Conservation (phyloP, 2,888 invertebrate genomes). For the Norana najaformis region DNA sequence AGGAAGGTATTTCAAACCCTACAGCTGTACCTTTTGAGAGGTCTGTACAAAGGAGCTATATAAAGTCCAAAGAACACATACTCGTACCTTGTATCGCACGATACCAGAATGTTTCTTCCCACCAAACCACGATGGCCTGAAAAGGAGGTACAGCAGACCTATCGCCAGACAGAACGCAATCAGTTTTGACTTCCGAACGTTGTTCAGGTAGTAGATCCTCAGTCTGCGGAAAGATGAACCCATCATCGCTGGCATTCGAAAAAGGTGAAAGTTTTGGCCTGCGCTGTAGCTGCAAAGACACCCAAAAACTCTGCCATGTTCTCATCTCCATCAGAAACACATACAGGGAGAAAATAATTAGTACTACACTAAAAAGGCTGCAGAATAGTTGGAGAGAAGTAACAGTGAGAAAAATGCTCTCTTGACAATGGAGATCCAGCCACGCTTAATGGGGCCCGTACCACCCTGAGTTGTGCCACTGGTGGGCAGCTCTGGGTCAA, state of each 20-base stretch:
- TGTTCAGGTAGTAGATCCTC: conserved; percentile 37
- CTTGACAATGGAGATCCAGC: background rate
- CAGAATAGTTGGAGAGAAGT: background rate
- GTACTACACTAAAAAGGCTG: background rate
- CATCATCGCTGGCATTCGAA: background rate
- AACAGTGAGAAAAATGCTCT: background rate
- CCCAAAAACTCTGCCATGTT: background rate
- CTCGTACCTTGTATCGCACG: conserved; percentile 29
- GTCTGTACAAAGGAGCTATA: background rate
- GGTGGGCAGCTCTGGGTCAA: background rate
- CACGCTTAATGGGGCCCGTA: background rate
- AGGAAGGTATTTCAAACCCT: no score
- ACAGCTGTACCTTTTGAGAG: background rate
- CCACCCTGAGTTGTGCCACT: background rate
- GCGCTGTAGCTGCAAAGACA: background rate
- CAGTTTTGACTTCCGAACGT: conserved; percentile 28
- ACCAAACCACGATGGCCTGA: conserved; percentile 28
- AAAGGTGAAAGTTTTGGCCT: background rate
- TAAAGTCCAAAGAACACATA: background rate
- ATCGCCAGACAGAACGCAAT: background rate
- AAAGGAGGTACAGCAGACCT: conserved; percentile 16
- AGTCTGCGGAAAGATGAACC: conserved; percentile 30
- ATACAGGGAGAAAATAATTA: background rate
- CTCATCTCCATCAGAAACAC: background rate
- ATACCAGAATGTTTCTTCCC: background rate